A percentile compares a stretch with the other conserved stretches of the same genome.
These are phyloP conservation scores for Lagocephalus sceleratus DNA, from an alignment of 2,797 vertebrate species.

Conservation along the genomic window DNA sequence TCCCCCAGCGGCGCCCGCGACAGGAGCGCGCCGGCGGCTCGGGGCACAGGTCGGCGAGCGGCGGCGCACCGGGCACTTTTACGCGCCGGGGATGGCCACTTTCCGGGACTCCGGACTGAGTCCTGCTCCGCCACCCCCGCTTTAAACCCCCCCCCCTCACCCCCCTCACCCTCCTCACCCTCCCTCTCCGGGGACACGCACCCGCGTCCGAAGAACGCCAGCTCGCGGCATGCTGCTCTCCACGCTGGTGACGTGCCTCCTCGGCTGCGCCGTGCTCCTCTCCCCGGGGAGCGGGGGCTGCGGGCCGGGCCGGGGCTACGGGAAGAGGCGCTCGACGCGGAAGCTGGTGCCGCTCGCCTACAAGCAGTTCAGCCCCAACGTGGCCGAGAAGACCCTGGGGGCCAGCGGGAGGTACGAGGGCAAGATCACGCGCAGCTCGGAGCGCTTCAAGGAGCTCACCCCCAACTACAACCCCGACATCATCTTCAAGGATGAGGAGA, in stretches of 20 bases:
- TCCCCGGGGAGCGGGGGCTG: constrained; percentile 80
- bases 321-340: constrained; percentile 84
- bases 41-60: constrained; percentile 35
- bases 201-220: constrained; percentile 23
- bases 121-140: constrained; percentile 60
- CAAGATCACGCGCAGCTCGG: constrained; percentile 88
- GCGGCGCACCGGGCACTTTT: constrained; percentile 74
- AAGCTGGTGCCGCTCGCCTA: constrained; percentile 90
- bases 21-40: constrained; percentile 57
- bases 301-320: constrained; percentile 90
- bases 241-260: constrained; percentile 78
- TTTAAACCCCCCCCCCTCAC: constrained; percentile 60
- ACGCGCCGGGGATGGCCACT: constrained; percentile 82
- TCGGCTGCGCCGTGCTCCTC: constrained; percentile 79
- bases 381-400: constrained; percentile 91
- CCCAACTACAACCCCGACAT: constrained; percentile 97
- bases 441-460: constrained; percentile 93
- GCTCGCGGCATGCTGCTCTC: constrained; percentile 74
- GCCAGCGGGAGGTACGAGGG: constrained; percentile 93
- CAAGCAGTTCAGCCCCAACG: constrained; percentile 95
- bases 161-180: too few relatives aligned
- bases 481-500: constrained; percentile 98
- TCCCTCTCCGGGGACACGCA: constrained; percentile 29
- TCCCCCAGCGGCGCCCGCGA: constrained; percentile 54
- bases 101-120: constrained; percentile 69